phyloP scores from a whole-genome alignment of 2,888 invertebrate species.

The Pimpla rufipes region DNA sequence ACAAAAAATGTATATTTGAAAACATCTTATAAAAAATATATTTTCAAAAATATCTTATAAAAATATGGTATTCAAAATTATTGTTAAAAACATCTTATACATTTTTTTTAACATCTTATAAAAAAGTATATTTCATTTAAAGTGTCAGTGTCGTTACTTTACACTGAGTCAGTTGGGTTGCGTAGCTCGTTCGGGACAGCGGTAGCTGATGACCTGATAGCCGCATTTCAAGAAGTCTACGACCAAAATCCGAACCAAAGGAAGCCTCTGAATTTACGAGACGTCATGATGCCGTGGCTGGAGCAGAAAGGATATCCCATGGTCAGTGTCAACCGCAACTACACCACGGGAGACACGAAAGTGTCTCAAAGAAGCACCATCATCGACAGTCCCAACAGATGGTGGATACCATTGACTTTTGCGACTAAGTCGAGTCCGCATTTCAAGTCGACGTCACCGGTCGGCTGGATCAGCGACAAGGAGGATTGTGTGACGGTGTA shows the following conservation, averaged over 20 bases:
- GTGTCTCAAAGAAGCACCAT: conserved; percentile 69
- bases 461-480: conserved; percentile 85
- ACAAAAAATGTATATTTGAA: no score
- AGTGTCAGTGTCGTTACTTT: neutral
- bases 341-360: conserved; percentile 67
- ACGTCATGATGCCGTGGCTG: conserved; percentile 83
- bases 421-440: conserved; percentile 74
- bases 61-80: no score
- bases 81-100: no score
- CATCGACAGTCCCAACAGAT: conserved; percentile 56
- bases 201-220: conserved; percentile 73
- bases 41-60: no score
- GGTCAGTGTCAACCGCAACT: conserved; percentile 80
- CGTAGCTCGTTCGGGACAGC: conserved; percentile 68
- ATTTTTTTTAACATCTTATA: neutral
- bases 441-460: conserved; percentile 86
- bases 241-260: conserved; percentile 47
- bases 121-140: neutral
- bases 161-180: neutral
- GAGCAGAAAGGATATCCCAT: conserved; percentile 85
- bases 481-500: conserved; percentile 78
- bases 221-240: conserved; percentile 68
- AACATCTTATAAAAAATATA: no score
- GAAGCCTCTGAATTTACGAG: conserved; percentile 80
- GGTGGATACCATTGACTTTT: conserved; percentile 82